These are phyloP conservation scores for Bovichtus diacanthus DNA, from an alignment of 2,797 vertebrate species.

Conservation along the genomic window DNA sequence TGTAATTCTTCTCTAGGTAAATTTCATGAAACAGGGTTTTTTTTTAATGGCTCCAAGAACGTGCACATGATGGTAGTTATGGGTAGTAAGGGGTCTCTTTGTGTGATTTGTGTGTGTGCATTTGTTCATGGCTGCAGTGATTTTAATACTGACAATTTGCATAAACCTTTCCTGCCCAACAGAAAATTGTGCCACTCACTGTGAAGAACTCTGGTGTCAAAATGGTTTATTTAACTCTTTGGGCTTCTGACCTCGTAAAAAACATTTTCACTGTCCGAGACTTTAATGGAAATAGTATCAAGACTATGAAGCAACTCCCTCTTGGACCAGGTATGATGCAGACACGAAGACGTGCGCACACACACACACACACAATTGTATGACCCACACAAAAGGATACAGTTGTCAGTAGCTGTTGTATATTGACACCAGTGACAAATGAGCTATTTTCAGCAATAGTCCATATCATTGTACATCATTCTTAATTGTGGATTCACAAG, in stretches of 20 bases:
- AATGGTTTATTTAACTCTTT: slow-evolving; percentile 74
- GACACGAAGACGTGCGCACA: too few species aligned
- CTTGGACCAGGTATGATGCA: slow-evolving; percentile 80
- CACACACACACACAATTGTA: slow-evolving; percentile 2
- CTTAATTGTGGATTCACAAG: background rate
- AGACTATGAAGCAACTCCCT: slow-evolving; percentile 44
- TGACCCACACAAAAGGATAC: background rate
- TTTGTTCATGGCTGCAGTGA: background rate
- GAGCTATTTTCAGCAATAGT: background rate
- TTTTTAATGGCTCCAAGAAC: background rate
- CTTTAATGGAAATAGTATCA: slow-evolving; percentile 43
- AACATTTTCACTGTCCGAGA: slow-evolving; percentile 75
- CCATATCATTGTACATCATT: background rate
- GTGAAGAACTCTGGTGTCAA: slow-evolving; percentile 79
- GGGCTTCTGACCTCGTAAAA: slow-evolving; percentile 42
- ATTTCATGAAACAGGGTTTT: background rate
- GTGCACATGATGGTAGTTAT: background rate
- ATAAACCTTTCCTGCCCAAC: background rate
- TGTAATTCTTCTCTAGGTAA: background rate
- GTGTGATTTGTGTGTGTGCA: background rate
- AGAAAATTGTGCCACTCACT: slow-evolving; percentile 47
- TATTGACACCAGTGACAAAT: background rate
- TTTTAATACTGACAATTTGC: background rate
- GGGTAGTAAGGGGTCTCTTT: background rate
- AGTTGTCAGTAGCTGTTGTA: slow-evolving; percentile 2